Evolutionary conservation across 2,888 invertebrate genomes (phyloP).

Genomic region (Lasiommata megera): DNA sequence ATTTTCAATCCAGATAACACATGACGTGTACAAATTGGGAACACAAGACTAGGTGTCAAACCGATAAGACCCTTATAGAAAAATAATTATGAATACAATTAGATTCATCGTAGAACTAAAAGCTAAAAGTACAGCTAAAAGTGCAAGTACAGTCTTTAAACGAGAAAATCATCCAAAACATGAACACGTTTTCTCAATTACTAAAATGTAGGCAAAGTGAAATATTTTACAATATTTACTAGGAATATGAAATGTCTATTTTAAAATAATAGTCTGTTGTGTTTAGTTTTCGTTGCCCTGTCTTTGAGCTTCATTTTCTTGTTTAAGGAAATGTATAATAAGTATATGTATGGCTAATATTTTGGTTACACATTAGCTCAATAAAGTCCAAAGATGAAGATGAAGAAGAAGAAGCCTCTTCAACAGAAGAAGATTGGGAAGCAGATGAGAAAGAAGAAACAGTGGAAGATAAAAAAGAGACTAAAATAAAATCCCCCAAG

Average conservation of each 20-base stretch:
- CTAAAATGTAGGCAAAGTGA: too few relatives aligned
- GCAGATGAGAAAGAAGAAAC: constrained; percentile 70
- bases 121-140: neutral
- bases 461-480: constrained; percentile 66
- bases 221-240: too few relatives aligned
- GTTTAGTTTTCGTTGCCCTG: too few relatives aligned
- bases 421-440: constrained; percentile 77
- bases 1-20: neutral
- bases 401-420: constrained; percentile 60
- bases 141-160: too few relatives aligned
- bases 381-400: constrained; percentile 70
- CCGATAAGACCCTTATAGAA: neutral
- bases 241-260: too few relatives aligned
- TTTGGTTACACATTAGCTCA: constrained; percentile 47
- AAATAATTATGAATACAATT: neutral
- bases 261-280: too few relatives aligned
- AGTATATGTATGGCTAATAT: neutral
- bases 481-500: constrained; percentile 67
- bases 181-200: too few relatives aligned
- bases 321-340: too few relatives aligned
- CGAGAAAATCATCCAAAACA: too few relatives aligned
- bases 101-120: neutral
- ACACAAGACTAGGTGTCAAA: neutral
- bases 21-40: neutral
- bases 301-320: too few relatives aligned